Base-by-base conservation (phyloP, 1,140 invertebrate species). In the Papilio aristodemus region DNA sequence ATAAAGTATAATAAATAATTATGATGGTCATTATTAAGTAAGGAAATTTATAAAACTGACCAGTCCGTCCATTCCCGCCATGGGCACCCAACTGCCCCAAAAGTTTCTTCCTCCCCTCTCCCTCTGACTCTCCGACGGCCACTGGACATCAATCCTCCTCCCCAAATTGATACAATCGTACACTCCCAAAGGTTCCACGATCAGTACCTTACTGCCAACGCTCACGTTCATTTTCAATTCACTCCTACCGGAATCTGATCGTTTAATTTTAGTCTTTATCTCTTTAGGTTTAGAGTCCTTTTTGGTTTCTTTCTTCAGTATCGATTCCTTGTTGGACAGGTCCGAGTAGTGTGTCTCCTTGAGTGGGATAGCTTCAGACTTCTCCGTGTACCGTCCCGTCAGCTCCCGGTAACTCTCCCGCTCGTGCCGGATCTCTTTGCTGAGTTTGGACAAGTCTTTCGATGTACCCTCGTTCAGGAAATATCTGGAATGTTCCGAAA, bases 131-230 rank as follows among this genome's bases (percentile, higher is more conserved):
- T 98, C 97, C 78, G 96, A 96, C 0, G 98, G 97, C 97, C 98
- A 98, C 54, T 95, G 94, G 0, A 98, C 97, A 84, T 98, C 97
- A 60, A 98, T 97, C 63, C 96, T 92, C 60, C 97, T 92, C 17
- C 96, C 96, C 66, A 97, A 91, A 88, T 99, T 98, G 43, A 98
- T 96, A 64, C 95, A 96, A 85, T 98, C 97, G 82, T 97, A 98
- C 68, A 93, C 93, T 9, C 93, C 93, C 9, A 92, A 72, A n/a
- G 92, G 92, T 67, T 94, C 93, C 6, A 93, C 82, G 17, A 94
- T 93, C 67, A 93, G 83, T 62, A 93, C 93, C 74, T 93, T 93
- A 64, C 91, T 91, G 0, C 91, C 91, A 0, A 92, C 83, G 64
- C 85, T 87, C 0, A 92, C 86, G 17, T 90, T 90, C 25, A 89